Conservation (phyloP, 2,113 vertebrate genomes). For the Accipiter virgatus region DNA sequence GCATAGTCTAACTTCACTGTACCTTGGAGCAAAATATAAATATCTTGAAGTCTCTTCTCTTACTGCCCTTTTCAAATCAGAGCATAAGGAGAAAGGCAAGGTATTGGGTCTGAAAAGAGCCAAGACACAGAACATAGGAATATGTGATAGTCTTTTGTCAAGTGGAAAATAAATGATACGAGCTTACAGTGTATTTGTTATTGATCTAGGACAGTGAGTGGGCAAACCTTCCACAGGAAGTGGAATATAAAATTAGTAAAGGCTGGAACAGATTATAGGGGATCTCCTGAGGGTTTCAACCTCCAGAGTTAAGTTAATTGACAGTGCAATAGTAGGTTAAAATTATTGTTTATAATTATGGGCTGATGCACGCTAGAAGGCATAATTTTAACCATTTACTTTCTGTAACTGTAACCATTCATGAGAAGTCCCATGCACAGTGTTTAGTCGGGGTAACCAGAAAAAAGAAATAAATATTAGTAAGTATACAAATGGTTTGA, state of each 20-base stretch:
- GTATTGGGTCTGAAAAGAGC: background rate
- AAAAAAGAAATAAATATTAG: background rate
- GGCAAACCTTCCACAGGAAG: background rate
- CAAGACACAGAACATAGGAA: background rate
- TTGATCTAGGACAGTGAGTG: background rate
- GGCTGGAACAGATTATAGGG: background rate
- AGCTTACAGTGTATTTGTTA: background rate
- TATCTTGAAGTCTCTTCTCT: background rate
- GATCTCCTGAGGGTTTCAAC: background rate
- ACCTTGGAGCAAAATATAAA: background rate
- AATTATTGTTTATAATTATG: background rate
- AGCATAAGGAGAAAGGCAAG: background rate
- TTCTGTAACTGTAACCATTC: background rate
- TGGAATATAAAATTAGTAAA: background rate
- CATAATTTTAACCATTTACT: background rate
- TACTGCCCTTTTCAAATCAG: background rate
- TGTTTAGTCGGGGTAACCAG: background rate
- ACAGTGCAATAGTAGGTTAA: background rate
- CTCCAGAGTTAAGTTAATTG: background rate
- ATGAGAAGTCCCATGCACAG: background rate
- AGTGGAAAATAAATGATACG: background rate
- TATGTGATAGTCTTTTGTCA: background rate
- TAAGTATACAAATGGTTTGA: background rate
- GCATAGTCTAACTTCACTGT: background rate
- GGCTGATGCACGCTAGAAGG: background rate